A percentile compares a stretch with the other conserved stretches of the same genome.
These are phyloP conservation scores for Cheilosia grossa DNA, from an alignment of 2,888 invertebrate genomes.

Conservation along the genomic window DNA sequence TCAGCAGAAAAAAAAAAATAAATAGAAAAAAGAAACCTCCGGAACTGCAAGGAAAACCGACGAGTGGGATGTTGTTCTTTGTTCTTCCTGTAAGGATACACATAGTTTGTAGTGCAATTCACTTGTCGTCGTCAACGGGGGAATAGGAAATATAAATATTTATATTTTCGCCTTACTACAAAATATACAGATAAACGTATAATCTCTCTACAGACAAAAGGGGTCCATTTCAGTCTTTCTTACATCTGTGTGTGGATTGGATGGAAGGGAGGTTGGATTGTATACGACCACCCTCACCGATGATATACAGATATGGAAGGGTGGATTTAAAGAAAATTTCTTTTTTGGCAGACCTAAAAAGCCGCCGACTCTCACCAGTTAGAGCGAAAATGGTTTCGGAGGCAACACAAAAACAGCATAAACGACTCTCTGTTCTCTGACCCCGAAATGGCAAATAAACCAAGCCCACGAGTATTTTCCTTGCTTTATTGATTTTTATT, in stretches of 20 bases:
- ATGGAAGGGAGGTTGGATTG: not conserved
- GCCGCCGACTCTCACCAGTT: slow-evolving; percentile 25
- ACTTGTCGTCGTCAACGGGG: slow-evolving; percentile 9
- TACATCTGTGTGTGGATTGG: slow-evolving; percentile 7
- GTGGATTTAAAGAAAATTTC: not conserved
- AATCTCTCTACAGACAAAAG: not conserved
- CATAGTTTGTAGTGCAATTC: slow-evolving; percentile 39
- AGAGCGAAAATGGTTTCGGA: slow-evolving; percentile 31
- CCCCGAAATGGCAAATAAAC: slow-evolving; percentile 45
- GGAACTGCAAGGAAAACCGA: slow-evolving; percentile 40
- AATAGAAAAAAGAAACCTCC: slow-evolving; percentile 22
- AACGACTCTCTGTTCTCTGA: slow-evolving; percentile 26
- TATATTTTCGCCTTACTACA: slow-evolving; percentile 62
- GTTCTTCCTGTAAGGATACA: slow-evolving; percentile 54
- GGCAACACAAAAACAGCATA: slow-evolving; percentile 1
- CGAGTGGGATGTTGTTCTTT: slow-evolving; percentile 67
- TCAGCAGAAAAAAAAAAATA: not conserved
- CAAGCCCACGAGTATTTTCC: slow-evolving; percentile 16
- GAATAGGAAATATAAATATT: slow-evolving; percentile 67
- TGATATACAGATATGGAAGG: slow-evolving; percentile 41
- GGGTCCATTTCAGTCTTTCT: slow-evolving; percentile 33
- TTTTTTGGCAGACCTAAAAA: slow-evolving; percentile 36
- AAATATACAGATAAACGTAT: slow-evolving; percentile 9
- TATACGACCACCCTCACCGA: slow-evolving; percentile 14
- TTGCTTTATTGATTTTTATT: slow-evolving; percentile 65